Evolutionary conservation across 2,113 vertebrate genomes (phyloP).

Genomic region (Sylvia atricapilla): DNA sequence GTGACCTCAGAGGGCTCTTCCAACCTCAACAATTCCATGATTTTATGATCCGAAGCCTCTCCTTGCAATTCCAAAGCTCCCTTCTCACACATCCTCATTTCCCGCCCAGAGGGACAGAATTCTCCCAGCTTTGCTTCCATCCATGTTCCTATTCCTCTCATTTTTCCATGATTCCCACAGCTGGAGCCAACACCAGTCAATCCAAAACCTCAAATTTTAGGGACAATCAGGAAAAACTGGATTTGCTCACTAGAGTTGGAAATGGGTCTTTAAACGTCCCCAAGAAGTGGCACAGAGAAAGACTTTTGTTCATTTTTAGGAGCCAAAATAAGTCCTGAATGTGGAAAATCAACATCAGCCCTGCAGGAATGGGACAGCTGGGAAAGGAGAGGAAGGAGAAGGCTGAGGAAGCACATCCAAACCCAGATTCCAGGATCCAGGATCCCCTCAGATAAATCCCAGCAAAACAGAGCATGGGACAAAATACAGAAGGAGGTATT

Average conservation of each 20-base stretch:
- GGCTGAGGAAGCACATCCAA: background rate
- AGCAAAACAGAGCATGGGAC: background rate
- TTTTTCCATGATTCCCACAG: background rate
- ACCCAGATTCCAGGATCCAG: background rate
- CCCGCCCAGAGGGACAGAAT: background rate
- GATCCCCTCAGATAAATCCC: background rate
- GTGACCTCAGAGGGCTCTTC: background rate
- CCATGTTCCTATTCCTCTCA: rapidly evolving
- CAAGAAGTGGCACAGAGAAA: no score
- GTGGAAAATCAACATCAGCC: background rate
- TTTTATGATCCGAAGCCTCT: background rate
- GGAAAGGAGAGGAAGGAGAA: background rate
- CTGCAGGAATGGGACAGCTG: background rate
- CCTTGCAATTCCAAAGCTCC: background rate
- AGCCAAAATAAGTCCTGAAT: background rate
- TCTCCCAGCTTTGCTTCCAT: rapidly evolving
- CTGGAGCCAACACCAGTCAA: rapidly evolving
- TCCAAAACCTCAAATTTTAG: background rate
- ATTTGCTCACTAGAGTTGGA: background rate
- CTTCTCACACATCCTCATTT: rapidly evolving
- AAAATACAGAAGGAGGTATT: background rate
- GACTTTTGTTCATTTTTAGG: background rate
- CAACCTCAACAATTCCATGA: background rate
- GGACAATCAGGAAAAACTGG: background rate
- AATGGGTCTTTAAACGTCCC: background rate